Conservation (phyloP, 2,888 invertebrate genomes). For the Epirrita christyi region DNA sequence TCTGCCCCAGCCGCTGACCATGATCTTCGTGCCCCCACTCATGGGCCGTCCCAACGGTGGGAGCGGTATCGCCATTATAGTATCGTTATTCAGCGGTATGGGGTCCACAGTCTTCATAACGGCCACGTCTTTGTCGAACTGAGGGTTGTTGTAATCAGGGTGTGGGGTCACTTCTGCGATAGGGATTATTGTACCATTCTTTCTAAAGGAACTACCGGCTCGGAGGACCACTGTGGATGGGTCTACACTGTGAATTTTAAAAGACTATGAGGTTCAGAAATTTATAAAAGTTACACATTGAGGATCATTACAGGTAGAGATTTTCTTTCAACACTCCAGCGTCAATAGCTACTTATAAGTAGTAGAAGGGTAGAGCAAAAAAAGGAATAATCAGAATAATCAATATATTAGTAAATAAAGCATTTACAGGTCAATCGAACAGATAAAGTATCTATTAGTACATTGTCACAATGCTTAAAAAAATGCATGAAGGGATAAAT, state of each 20-base stretch:
- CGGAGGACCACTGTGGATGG: constrained; percentile 69
- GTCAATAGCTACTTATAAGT: too few species aligned
- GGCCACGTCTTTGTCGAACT: constrained; percentile 73
- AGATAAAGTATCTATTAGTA: too few species aligned
- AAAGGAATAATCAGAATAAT: too few species aligned
- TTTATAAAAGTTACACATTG: too few species aligned
- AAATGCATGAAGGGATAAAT: too few species aligned
- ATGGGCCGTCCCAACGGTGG: constrained; percentile 50
- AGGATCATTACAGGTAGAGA: too few species aligned
- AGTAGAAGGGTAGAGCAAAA: too few species aligned
- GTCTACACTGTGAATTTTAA: constrained; percentile 57
- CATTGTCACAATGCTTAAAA: too few species aligned
- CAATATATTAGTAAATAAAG: too few species aligned
- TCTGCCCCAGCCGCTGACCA: constrained; percentile 76
- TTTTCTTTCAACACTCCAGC: too few species aligned
- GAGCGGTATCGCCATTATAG: constrained; percentile 60
- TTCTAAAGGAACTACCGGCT: constrained; percentile 72
- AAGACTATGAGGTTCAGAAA: too few species aligned
- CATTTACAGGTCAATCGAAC: too few species aligned
- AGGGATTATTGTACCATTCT: constrained; percentile 71
- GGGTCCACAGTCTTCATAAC: constrained; percentile 69
- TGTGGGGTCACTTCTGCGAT: constrained; percentile 70
- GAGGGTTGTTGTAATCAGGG: constrained; percentile 65
- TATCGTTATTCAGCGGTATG: constrained; percentile 56
- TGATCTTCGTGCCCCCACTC: constrained; percentile 49